Evolutionary conservation across 2,797 vertebrate species (phyloP).

Genomic region (Menidia menidia): DNA sequence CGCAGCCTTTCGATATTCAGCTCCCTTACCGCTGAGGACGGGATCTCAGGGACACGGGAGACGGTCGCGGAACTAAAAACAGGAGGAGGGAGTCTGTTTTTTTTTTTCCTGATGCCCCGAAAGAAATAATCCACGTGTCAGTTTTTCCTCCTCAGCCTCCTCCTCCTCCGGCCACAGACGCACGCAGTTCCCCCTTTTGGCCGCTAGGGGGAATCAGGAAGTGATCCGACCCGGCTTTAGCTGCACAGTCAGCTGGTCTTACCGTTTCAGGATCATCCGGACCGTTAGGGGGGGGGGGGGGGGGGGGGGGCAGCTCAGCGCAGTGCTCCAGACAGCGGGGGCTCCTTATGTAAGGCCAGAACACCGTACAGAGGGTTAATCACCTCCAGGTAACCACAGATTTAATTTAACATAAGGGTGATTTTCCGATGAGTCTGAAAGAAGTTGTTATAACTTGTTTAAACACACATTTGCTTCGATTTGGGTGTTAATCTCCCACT

Average conservation of each 20-base stretch:
- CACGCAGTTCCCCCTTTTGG: constrained; percentile 74
- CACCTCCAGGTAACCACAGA: too few relatives aligned
- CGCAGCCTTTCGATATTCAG: constrained; percentile 1
- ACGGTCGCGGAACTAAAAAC: constrained; percentile 15
- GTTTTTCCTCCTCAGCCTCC: constrained; percentile 64
- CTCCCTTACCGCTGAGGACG: constrained; percentile 8
- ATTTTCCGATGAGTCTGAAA: too few relatives aligned
- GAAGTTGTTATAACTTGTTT: too few relatives aligned
- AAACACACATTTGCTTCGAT: too few relatives aligned
- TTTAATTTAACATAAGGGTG: too few relatives aligned
- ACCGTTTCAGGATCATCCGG: constrained; percentile 3
- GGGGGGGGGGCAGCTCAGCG: constrained; percentile 22
- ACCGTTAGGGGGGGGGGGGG: constrained; percentile 8
- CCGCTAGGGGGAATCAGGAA: constrained; percentile 79
- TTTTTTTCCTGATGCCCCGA: constrained; percentile 62
- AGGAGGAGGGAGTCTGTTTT: constrained; percentile 39
- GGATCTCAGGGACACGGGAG: constrained; percentile 3
- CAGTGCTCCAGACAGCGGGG: too few relatives aligned
- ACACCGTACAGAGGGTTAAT: too few relatives aligned
- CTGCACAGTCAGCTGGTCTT: constrained; percentile 2
- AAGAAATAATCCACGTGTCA: constrained; percentile 87
- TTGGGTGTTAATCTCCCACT: too few relatives aligned
- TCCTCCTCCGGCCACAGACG: constrained; percentile 38
- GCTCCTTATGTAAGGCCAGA: constrained; percentile 38
- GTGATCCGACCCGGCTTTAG: constrained; percentile 51